Percentiles rank a stretch among this genome's conserved stretches.
Conservation (phyloP, 2,888 invertebrate species). For the Oeneis ivallda region DNA sequence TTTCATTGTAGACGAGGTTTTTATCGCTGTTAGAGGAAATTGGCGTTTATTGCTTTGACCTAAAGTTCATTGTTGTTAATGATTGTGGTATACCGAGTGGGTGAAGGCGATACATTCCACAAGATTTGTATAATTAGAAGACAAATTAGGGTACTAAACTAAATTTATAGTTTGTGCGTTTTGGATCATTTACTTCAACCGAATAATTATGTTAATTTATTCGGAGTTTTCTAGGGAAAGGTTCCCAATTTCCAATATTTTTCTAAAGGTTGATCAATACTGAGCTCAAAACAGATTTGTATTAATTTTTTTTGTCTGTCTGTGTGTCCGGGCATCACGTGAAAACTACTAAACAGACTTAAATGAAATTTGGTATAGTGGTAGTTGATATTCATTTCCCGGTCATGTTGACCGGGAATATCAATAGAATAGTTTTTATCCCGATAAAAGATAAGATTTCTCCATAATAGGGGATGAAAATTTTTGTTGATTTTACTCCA, state of each 20-base stretch:
- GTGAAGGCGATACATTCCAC: conserved; percentile 29
- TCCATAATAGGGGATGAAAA: too few species aligned
- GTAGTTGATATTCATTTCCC: too few species aligned
- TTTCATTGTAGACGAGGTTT: conserved; percentile 20
- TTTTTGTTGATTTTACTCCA: too few species aligned
- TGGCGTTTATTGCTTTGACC: background rate
- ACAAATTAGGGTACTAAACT: conserved; percentile 27
- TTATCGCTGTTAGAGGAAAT: background rate
- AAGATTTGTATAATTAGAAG: conserved; percentile 31
- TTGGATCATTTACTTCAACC: background rate
- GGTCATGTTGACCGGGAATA: too few species aligned
- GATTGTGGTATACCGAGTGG: conserved; percentile 16
- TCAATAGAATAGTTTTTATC: too few species aligned
- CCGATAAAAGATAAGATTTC: too few species aligned
- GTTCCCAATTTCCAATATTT: background rate
- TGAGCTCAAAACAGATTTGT: too few species aligned
- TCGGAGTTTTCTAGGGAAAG: background rate
- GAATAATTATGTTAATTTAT: background rate
- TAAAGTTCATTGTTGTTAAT: background rate
- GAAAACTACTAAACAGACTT: too few species aligned
- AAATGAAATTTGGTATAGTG: too few species aligned
- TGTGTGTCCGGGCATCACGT: too few species aligned
- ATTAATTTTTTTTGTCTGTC: too few species aligned
- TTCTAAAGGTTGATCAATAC: too few species aligned
- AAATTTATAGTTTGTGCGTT: conserved; percentile 4